phyloP scores from a whole-genome alignment of 2,888 invertebrate species.

The Lathronympha strigana region DNA sequence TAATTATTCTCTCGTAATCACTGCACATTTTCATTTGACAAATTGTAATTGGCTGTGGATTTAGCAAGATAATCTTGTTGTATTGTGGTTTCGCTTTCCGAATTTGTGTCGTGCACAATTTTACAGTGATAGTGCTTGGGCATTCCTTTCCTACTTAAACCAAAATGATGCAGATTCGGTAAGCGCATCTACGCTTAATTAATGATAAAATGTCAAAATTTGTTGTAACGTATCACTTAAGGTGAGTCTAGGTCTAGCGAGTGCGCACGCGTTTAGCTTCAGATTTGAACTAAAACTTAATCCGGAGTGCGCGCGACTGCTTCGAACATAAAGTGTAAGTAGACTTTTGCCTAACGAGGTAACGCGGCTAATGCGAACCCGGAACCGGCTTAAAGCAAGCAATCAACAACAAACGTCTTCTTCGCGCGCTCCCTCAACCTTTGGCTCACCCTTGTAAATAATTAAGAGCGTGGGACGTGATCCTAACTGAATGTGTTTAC shows the following conservation, averaged over 20 bases:
- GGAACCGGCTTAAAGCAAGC: too few species aligned
- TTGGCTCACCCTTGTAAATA: constrained; percentile 53
- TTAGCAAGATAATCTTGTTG: constrained; percentile 30
- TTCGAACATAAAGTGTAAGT: too few species aligned
- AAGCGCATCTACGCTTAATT: not conserved
- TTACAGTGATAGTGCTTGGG: not conserved
- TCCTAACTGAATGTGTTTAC: constrained; percentile 62
- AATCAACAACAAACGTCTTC: too few species aligned
- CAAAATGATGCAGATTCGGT: constrained; percentile 5
- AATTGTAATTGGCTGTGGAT: constrained; percentile 53
- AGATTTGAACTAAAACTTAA: too few species aligned
- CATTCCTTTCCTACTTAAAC: constrained; percentile 15
- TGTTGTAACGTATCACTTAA: constrained; percentile 40
- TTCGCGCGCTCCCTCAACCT: too few species aligned
- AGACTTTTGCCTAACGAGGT: too few species aligned
- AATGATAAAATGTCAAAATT: constrained; percentile 15
- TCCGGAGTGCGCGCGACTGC: too few species aligned
- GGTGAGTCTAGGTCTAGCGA: too few species aligned
- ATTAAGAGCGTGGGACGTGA: constrained; percentile 48
- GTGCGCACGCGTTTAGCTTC: too few species aligned
- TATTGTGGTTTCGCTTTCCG: constrained; percentile 5
- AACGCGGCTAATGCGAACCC: too few species aligned
- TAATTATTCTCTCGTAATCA: constrained; percentile 4
- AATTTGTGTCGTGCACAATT: constrained; percentile 9
- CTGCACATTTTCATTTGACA: constrained; percentile 30